phyloP scores from a whole-genome alignment of 2,113 vertebrate species.

The Saguinus midas region DNA sequence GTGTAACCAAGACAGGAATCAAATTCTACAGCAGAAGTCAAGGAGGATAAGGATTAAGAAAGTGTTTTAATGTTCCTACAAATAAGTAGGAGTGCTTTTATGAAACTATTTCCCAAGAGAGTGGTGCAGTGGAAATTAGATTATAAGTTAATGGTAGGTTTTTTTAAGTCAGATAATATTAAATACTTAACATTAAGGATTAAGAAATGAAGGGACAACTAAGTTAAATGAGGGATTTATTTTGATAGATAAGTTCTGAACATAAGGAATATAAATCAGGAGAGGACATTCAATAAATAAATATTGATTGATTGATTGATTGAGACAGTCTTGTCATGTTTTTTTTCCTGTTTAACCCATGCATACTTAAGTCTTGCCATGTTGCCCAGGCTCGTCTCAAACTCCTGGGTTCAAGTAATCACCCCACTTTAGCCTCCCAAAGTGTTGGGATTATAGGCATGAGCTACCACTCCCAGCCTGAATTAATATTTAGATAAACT shows the following conservation, averaged over 20 bases:
- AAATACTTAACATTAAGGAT: background rate
- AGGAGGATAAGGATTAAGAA: background rate
- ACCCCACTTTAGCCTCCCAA: too few relatives aligned
- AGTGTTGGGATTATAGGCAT: too few relatives aligned
- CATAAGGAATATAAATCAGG: background rate
- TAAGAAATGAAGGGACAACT: constrained; percentile 17
- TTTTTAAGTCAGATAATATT: background rate
- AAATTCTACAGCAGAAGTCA: background rate
- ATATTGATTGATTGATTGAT: background rate
- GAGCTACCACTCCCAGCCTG: background rate
- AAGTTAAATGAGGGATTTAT: background rate
- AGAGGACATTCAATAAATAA: background rate
- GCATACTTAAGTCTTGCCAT: too few relatives aligned
- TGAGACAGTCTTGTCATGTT: background rate
- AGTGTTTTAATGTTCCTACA: background rate
- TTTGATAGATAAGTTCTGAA: constrained; percentile 8
- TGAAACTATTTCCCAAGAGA: constrained; percentile 8
- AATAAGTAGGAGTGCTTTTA: background rate
- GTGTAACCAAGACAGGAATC: background rate
- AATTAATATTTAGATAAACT: background rate
- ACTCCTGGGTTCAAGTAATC: too few relatives aligned
- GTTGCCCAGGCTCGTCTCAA: too few relatives aligned
- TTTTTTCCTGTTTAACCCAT: too few relatives aligned
- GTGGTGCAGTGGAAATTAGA: background rate
- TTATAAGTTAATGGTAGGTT: background rate